Evolutionary conservation across 2,113 vertebrate genomes (phyloP).

Genomic region (Scytalopus superciliaris): DNA sequence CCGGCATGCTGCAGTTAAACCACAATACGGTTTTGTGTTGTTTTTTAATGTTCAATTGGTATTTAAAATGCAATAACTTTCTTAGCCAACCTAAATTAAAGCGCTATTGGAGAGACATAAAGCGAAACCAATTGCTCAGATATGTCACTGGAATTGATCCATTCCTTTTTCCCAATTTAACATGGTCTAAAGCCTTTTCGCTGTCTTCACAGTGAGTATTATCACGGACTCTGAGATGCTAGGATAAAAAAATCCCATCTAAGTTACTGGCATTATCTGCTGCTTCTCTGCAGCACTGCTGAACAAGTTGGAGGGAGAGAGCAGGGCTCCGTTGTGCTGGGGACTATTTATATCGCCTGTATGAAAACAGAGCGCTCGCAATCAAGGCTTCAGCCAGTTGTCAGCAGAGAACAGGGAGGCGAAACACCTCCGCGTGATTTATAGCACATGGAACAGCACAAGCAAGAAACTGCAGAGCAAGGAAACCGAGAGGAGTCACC

Average conservation of each 20-base stretch:
- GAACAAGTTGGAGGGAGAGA: conserved; percentile 41
- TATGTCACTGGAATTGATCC: conserved; percentile 30
- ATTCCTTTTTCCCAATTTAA: conserved; percentile 2
- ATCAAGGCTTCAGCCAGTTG: conserved; percentile 62
- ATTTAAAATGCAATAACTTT: conserved; percentile 68
- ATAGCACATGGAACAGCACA: conserved; percentile 47
- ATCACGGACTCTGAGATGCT: background rate
- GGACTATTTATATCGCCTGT: conserved; percentile 60
- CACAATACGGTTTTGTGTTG: conserved; percentile 59
- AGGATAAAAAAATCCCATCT: background rate
- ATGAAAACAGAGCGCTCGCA: conserved; percentile 50
- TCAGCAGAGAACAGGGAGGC: conserved; percentile 54
- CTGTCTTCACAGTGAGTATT: background rate
- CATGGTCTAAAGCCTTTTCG: background rate
- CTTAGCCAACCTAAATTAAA: conserved; percentile 62
- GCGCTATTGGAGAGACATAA: conserved; percentile 36
- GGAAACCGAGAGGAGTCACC: conserved; percentile 24
- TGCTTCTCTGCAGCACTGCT: background rate
- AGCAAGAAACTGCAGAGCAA: conserved; percentile 42
- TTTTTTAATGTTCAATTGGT: conserved; percentile 64
- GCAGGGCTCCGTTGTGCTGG: background rate
- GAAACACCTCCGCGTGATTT: conserved; percentile 64
- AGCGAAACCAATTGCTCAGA: conserved; percentile 46
- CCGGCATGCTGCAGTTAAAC: conserved; percentile 60
- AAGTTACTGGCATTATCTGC: conserved; percentile 23